These are phyloP conservation scores for Vandiemenella viatica DNA, from an alignment of 2,888 invertebrate genomes.

Conservation along the genomic window DNA sequence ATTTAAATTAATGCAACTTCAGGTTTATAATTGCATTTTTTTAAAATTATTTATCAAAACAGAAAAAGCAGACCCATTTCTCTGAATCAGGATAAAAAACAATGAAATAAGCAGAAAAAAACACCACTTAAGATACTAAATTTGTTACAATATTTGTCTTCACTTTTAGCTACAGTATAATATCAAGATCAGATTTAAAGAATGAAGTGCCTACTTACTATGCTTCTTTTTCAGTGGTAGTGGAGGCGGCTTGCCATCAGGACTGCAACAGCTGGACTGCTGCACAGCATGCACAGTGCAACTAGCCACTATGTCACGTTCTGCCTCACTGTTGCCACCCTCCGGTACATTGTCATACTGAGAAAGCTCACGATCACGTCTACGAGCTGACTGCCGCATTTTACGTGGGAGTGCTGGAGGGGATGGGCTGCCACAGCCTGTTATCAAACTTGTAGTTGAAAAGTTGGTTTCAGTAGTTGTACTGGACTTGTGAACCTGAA, in stretches of 20 bases:
- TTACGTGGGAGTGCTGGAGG: constrained; percentile 51
- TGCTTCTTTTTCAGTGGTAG: constrained; percentile 86
- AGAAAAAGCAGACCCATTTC: too few relatives aligned
- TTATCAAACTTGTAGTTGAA: background rate
- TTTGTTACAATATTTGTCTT: background rate
- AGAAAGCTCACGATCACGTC: constrained; percentile 42
- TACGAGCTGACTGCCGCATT: constrained; percentile 32
- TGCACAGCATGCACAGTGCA: constrained; percentile 29
- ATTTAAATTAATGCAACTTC: background rate
- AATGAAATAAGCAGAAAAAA: too few relatives aligned
- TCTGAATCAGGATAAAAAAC: too few relatives aligned
- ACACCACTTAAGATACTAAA: too few relatives aligned
- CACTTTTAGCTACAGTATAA: background rate
- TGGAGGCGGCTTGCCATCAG: constrained; percentile 62
- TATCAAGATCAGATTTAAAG: too few relatives aligned
- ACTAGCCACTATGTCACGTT: constrained; percentile 6
- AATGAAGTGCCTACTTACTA: constrained; percentile 67
- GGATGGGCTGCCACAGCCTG: constrained; percentile 19
- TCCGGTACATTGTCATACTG: constrained; percentile 50
- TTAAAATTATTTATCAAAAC: background rate
- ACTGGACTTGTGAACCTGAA: constrained; percentile 1
- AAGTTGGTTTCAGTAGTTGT: background rate
- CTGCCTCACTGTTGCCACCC: background rate
- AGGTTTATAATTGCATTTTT: background rate
- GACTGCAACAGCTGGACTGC: constrained; percentile 19